Evolutionary conservation across 1,140 invertebrate genomes (phyloP), one percentile per base, ranked within the genome.

Genomic region (Pogonomyrmex barbatus): DNA sequence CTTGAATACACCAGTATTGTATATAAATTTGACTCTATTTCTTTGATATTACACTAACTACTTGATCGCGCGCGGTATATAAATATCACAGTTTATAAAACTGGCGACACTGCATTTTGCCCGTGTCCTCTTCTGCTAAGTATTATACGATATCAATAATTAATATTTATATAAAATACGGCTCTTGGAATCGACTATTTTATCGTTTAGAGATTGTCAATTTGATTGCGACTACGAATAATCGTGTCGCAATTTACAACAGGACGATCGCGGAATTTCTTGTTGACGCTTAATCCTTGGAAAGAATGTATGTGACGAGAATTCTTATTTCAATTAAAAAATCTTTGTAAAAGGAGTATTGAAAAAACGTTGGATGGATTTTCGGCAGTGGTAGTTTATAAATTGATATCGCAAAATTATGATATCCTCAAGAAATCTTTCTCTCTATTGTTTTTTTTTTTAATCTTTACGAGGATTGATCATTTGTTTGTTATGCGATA

Each of bases 41-140:
- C 47, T 14, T 81, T 56, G 54, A 81, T 47, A 68, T 81, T 86
- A 85, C 39, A 33, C 77, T 86, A 82, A 45, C 86, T 89, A 89
- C 62, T 89, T 58, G 12, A 63, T 83, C 73, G 79, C 77, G 78
- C 75, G 62, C 62, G 85, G 62, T 91, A 92, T 88, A 91, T 92
- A 94, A 92, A 94, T 94, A 94, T 94, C 93, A 94, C 93, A 94
- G 93, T 94, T 94, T 91, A 91, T 87, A 93, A 94, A 93, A 94
- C 92, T 93, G 92, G 90, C 89, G 86, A 89, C 91, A 92, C 87
- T 78, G 58, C 76, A 17, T 50, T 65, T 56, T 87, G 76, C 63
- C 4, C 33, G 58, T 85, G 75, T 75, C 79, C 68, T 75, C 10
- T 87, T 91, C 86, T 86, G 62, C 52, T 87, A 90, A 91, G 24